Evolutionary conservation across 2,113 vertebrate species (phyloP), one percentile per base, ranked within the genome.

Genomic region (Lagopus muta): DNA sequence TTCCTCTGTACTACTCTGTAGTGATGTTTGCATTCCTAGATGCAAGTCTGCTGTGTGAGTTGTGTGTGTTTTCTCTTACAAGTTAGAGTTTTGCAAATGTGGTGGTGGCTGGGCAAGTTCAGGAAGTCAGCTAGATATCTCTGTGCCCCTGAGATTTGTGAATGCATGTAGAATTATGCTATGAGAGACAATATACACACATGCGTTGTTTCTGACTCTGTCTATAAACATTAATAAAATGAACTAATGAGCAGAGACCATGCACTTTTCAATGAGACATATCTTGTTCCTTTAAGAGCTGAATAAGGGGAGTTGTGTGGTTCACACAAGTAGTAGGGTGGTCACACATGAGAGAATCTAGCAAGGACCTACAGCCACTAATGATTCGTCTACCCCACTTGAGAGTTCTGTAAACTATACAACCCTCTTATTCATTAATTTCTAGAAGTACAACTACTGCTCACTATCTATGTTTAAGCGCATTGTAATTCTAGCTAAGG

Each of bases 401-500:
- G 11, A 89, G 79, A 36, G 40, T 22, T 70, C 27, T 86, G 52
- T 75, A 45, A 78, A 55, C 80, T 66, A 66, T 42, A 54, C 70
- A 69, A 16, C 5, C 2, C 14, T 86, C 6, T 3, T n/a, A 92
- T 58, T 82, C 55, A 72, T 34, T 43, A 92, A 86, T 88, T 90
- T 12, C 6, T 75, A 69, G 77, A 90, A 65, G 7, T 25, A 17
- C 36, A 24, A 55, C 86, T 88, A 72, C 69, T 55, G 25, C 55
- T 88, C 15, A 27, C 57, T 79, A 3, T 52, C 64, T 82, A 2
- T 67, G 85, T 92, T 80, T 89, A n/a, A 81, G 65, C 27, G 81
- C 52, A 42, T 43, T 78, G 76, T 94, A 69, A 69, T 93, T 92
- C 38, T 71, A 87, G 55, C 58, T 81, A 83, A 92, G 61, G 36